These are phyloP conservation scores for Halcyon senegalensis DNA, from an alignment of 2,113 vertebrate genomes.

Conservation along the genomic window DNA sequence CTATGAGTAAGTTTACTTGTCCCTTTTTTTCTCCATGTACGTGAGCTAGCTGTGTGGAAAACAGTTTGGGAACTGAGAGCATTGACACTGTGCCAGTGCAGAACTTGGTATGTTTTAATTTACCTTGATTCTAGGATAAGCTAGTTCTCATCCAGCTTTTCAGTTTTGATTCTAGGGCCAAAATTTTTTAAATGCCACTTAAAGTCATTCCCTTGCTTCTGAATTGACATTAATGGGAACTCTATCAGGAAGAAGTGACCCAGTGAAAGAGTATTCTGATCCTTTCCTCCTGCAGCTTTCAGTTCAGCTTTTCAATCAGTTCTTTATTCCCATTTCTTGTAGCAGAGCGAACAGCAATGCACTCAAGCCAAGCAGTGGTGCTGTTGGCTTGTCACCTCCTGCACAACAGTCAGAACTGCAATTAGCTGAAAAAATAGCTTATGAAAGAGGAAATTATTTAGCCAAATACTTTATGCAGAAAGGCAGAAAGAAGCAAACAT, in stretches of 20 bases:
- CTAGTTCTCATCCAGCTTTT: neutral
- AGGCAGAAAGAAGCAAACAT: neutral
- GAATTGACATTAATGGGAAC: neutral
- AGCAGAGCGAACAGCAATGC: neutral
- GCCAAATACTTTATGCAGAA: neutral
- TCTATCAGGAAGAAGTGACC: neutral
- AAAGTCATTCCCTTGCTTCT: neutral
- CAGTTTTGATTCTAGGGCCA: neutral
- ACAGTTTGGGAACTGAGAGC: neutral
- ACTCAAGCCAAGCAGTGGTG: neutral
- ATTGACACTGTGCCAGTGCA: neutral
- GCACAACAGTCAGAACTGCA: neutral
- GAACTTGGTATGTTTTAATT: neutral
- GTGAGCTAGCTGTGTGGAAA: neutral
- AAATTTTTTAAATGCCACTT: neutral
- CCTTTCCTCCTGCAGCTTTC: neutral
- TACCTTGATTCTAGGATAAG: neutral
- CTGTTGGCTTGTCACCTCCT: neutral
- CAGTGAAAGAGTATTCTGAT: neutral
- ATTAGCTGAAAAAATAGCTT: neutral
- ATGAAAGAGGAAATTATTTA: neutral
- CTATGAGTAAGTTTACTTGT: constrained; percentile 87
- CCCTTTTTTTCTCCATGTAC: neutral
- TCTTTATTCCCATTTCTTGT: neutral
- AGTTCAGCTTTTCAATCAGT: neutral